A percentile compares a stretch with the other conserved stretches of the same genome.
These are phyloP conservation scores for Vulpes vulpes DNA, from an alignment of 2,113 vertebrate species.

Conservation along the genomic window DNA sequence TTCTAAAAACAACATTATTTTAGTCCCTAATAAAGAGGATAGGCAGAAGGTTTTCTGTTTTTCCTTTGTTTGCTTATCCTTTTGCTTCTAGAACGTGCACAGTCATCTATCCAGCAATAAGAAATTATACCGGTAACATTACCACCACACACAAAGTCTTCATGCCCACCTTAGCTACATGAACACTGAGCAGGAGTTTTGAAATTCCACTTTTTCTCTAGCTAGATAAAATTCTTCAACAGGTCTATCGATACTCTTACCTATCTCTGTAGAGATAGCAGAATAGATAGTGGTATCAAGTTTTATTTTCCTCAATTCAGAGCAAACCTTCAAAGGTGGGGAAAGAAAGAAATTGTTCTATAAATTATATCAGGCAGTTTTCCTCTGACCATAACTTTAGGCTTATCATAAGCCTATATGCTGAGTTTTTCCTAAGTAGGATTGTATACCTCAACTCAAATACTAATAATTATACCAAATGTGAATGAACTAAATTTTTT, in stretches of 20 bases:
- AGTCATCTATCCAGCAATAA: not conserved
- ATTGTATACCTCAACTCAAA: not conserved
- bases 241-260: not conserved
- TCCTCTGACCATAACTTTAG: not conserved
- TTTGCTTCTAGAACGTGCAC: not conserved
- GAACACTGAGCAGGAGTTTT: not conserved
- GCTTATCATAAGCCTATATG: not conserved
- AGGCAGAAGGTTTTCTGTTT: not conserved
- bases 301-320: not conserved
- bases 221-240: not conserved
- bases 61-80: not conserved
- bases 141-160: not conserved
- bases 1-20: not conserved
- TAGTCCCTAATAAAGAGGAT: not conserved
- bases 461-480: not conserved
- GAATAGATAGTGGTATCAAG: not conserved
- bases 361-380: not conserved
- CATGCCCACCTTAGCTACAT: not conserved
- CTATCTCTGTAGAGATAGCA: not conserved
- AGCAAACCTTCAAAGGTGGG: not conserved
- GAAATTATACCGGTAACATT: not conserved
- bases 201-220: not conserved
- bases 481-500: not conserved
- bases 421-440: not conserved
- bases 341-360: not conserved